A percentile compares a stretch with the other conserved stretches of the same genome.
Evolutionary conservation across 1,140 invertebrate species (phyloP).

Genomic region (Zaprionus capensis): DNA sequence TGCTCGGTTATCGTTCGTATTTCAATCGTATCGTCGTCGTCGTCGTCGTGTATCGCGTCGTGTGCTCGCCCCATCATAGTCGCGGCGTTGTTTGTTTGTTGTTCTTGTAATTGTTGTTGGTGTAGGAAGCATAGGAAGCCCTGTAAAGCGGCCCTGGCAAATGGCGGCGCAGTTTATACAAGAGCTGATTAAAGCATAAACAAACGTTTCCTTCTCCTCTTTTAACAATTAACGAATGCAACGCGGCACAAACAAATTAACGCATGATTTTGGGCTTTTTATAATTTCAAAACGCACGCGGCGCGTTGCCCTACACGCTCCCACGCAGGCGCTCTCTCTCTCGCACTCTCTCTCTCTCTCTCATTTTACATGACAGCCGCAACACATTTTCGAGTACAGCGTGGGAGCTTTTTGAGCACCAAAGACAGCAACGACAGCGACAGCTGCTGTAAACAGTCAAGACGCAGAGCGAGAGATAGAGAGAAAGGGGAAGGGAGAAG

Average conservation of each 20-base stretch:
- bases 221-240: slow-evolving; percentile 48
- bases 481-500: background rate
- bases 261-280: slow-evolving; percentile 31
- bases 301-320: slow-evolving; percentile 9
- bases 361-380: slow-evolving; percentile 56
- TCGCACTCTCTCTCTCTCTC: slow-evolving; percentile 4
- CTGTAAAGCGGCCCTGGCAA: slow-evolving; percentile 33
- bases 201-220: slow-evolving; percentile 2
- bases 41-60: slow-evolving; percentile 33
- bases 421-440: slow-evolving; percentile 29
- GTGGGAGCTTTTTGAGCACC: slow-evolving; percentile 55
- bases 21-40: slow-evolving; percentile 30
- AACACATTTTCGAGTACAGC: slow-evolving; percentile 74
- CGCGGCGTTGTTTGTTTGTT: slow-evolving; percentile 18
- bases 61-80: slow-evolving; percentile 25
- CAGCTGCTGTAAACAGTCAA: slow-evolving; percentile 74
- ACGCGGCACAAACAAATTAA: slow-evolving; percentile 35
- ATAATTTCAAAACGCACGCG: slow-evolving; percentile 60
- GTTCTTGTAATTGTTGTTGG: slow-evolving; percentile 33
- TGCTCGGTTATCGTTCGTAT: slow-evolving; percentile 47
- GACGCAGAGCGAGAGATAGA: slow-evolving; percentile 20
- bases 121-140: slow-evolving; percentile 29
- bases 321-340: slow-evolving; percentile 57
- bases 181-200: slow-evolving; percentile 18
- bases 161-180: slow-evolving; percentile 26